Base-by-base conservation (phyloP, 2,888 invertebrate genomes). In the Brachyptera putata region DNA sequence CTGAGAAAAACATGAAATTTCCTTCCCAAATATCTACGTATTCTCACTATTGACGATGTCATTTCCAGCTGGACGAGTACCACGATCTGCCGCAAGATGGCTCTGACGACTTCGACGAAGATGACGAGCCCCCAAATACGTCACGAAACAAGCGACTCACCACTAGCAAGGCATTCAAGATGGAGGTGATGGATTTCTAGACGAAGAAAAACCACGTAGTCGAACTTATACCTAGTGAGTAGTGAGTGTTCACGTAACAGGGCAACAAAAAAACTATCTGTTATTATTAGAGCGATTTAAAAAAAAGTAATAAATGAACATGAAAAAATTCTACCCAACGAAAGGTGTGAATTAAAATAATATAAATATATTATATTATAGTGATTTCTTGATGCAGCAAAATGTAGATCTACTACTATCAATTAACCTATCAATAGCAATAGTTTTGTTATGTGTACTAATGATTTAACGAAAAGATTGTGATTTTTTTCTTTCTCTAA, bases 101-200 rank as follows among this genome's bases (percentile, higher is more conserved):
- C 22, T 41, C 66, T 14, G 73, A 73, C 66, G 72, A 73, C 60
- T 74, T 73, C 60, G 78, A 79, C 61, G 78, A 79, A 64, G 79
- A 81, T 61, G 74, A 73, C 62, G 74, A 74, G 61, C 70, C 72
- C 63, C 73, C 72, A 60, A 68, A 67, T 61, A 70, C 69, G 41
- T 70, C 70, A 68, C 72, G 73, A 66, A 76, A 73, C 61, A 71
- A 71, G 56, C 68, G 71, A 57, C 69, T 69, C 62, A n/a, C 49
- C 24, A 36, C 36, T 16, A 72, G 73, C 37, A 80, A 78, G 70
- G 73, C 77, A 62, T 81, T 80, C 69, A 79, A 79, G 72, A 81
- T 82, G 80, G 79, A 82, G 73, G 78, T 80, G 66, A 77, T 79
- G 72, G 78, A 80, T 69, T 79, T 77, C 73, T 79, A 55, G 22